Conservation (phyloP, 2,888 invertebrate genomes). For the Cylloceria caligata region DNA sequence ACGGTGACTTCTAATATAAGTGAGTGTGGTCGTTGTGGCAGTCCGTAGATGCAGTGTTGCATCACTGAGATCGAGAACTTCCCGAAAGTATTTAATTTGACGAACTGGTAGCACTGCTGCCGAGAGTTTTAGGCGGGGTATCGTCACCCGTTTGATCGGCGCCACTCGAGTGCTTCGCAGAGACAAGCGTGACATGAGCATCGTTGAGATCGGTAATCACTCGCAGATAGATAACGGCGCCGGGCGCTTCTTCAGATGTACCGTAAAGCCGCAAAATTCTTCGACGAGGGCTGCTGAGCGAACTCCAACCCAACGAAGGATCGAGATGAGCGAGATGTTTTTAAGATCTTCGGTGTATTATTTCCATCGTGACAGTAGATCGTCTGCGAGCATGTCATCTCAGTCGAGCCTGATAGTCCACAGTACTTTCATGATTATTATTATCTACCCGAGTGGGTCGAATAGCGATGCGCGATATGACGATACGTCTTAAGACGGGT, state of each 20-base stretch:
- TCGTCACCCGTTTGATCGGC: too few species aligned
- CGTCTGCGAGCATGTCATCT: slow-evolving; percentile 42
- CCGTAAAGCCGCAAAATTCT: too few species aligned
- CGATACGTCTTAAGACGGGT: slow-evolving; percentile 37
- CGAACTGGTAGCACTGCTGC: too few species aligned
- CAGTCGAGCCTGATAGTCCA: slow-evolving; percentile 48
- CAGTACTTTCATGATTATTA: slow-evolving; percentile 47
- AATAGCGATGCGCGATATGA: slow-evolving; percentile 57
- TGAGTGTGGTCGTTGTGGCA: too few species aligned
- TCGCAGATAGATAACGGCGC: not conserved
- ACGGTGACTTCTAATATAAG: too few species aligned
- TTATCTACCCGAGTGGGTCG: slow-evolving; percentile 58
- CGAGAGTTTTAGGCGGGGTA: too few species aligned
- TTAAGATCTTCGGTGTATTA: slow-evolving; percentile 28
- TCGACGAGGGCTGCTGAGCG: slow-evolving; percentile 3
- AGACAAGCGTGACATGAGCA: not conserved
- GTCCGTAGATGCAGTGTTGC: too few species aligned
- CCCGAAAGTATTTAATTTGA: too few species aligned
- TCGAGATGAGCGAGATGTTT: slow-evolving; percentile 11
- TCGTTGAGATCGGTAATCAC: not conserved
- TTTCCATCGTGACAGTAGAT: slow-evolving; percentile 17
- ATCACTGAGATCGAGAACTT: too few species aligned
- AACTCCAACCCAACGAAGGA: slow-evolving; percentile 57
- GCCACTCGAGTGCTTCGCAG: too few species aligned
- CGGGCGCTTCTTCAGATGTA: not conserved